Evolutionary conservation across 53 echinoderm and acorn worm species (phyloP).

Genomic region (Astropecten irregularis): DNA sequence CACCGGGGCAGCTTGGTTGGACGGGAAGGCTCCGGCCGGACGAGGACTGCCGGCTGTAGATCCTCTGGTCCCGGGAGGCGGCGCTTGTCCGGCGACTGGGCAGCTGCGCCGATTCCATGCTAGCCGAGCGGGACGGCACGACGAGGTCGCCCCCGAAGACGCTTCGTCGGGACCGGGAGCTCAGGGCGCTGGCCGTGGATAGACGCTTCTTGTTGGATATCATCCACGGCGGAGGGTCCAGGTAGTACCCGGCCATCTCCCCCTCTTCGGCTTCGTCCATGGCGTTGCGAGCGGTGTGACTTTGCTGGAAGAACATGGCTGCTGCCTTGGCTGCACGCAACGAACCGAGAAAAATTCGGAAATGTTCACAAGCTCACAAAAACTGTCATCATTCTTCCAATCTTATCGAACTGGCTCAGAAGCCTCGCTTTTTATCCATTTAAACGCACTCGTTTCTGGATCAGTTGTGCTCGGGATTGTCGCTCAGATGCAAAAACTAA

Average conservation of each 20-base stretch:
- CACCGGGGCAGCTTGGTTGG: neutral
- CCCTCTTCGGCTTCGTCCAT: constrained; percentile 28
- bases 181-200: constrained; percentile 21
- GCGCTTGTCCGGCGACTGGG: neutral
- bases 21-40: neutral
- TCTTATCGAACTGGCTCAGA: no score
- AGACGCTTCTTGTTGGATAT: constrained; percentile 12
- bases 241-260: constrained; percentile 4
- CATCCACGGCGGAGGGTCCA: constrained; percentile 20
- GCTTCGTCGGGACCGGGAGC: neutral
- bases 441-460: no score
- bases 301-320: constrained; percentile 51
- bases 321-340: neutral
- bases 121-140: neutral
- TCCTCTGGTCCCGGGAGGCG: neutral
- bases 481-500: no score
- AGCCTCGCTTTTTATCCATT: no score
- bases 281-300: constrained; percentile 31
- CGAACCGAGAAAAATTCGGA: neutral
- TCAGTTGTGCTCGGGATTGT: no score
- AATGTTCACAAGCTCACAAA: neutral
- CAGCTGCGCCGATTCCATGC: neutral
- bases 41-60: neutral
- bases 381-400: neutral
- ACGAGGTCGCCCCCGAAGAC: neutral